Base-by-base conservation (phyloP, 1,140 invertebrate genomes). In the Drosophila pseudoananassae region DNA sequence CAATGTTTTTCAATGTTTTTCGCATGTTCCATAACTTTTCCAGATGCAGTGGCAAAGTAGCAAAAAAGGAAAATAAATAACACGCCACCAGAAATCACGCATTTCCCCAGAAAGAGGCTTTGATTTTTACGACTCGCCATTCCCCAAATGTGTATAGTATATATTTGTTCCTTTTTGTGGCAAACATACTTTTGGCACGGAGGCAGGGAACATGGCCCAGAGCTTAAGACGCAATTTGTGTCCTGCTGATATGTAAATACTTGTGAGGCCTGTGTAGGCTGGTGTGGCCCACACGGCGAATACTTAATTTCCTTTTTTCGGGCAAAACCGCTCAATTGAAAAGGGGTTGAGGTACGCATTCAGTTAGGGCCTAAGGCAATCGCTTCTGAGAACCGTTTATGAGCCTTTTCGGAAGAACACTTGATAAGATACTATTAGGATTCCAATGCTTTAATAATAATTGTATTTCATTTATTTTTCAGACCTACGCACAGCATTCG, bases 401-500 rank as follows among this genome's bases (percentile, higher is more conserved):
- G 43, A 46, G 17, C 10, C 5, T 17, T 20, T 46, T 46, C 6
- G 7, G 14, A 23, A 46, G 25, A 27, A 20, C 20, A 23, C 6
- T 17, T 23, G 9, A 46, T n/a, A 27, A 27, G 25, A 6, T 5
- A 7, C 25, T 27, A 27, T 27, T 27, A 6, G 25, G 25, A 27
- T 6, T 27, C 5, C 6, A 6, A 1, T 5, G 6, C 31, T 10
- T 40, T 40, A 40, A 40, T 6, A 43, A 7, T 43, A 15, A 43
- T 43, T 43, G 1, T 7, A 14, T 12, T n/a, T 43, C 5, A 8
- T 46, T 25, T 40, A n/a, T 23, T 53, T 93, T 93, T 0, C 92
- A 96, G 95, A 96, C 91, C 92, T 96, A 61, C 93, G 95, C 74
- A 95, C 94, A 77, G 95, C 95, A 40, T 96, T 96, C 91, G 94